These are phyloP conservation scores for Drosophila ambigua DNA, from an alignment of 1,140 invertebrate species.

Conservation along the genomic window DNA sequence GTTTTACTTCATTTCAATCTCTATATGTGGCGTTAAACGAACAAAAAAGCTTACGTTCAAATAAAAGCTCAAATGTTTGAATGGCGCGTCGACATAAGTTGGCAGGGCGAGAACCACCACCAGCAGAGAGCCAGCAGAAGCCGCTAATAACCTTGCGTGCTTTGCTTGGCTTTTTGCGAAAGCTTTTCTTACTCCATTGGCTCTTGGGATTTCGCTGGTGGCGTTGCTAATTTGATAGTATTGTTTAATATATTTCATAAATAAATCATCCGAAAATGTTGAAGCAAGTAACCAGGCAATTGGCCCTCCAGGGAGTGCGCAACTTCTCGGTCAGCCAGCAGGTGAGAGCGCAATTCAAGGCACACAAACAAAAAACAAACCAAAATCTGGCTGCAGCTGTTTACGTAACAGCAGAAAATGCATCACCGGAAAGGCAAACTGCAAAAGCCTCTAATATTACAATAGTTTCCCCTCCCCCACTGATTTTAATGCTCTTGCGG, in stretches of 20 bases:
- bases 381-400: slow-evolving; percentile 32
- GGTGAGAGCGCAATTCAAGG: slow-evolving; percentile 48
- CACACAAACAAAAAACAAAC: slow-evolving; percentile 3
- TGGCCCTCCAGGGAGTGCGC: slow-evolving; percentile 80
- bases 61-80: slow-evolving; percentile 35
- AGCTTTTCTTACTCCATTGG: slow-evolving; percentile 56
- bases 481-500: neutral
- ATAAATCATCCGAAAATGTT: slow-evolving; percentile 67
- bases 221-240: slow-evolving; percentile 53
- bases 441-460: neutral
- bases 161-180: slow-evolving; percentile 10
- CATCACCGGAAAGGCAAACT: slow-evolving; percentile 6
- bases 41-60: slow-evolving; percentile 43
- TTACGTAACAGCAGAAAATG: slow-evolving; percentile 64
- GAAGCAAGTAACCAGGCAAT: slow-evolving; percentile 82
- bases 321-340: slow-evolving; percentile 76
- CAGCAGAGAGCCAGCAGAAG: too few species aligned
- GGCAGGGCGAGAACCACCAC: neutral
- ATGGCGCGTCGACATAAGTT: slow-evolving; percentile 19
- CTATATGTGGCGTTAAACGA: slow-evolving; percentile 25
- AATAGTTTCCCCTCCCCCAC: neutral
- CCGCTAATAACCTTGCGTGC: too few species aligned
- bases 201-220: slow-evolving; percentile 66
- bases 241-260: slow-evolving; percentile 63
- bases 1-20: slow-evolving; percentile 26